These are phyloP conservation scores for Linepithema humile DNA, from an alignment of 1,140 invertebrate species.

Conservation along the genomic window DNA sequence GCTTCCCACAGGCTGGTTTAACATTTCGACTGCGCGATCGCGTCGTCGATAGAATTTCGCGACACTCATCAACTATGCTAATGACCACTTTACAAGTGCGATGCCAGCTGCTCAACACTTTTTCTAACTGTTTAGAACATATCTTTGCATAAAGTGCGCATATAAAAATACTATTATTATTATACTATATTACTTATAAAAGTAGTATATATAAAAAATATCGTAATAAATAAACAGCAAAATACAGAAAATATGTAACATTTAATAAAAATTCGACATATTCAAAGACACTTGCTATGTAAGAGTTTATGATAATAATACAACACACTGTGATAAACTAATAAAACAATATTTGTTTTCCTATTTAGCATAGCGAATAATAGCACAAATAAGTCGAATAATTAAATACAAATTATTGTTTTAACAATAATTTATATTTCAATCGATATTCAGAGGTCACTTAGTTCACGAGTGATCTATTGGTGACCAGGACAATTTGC, in stretches of 20 bases:
- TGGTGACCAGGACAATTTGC: not conserved
- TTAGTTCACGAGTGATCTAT: not conserved
- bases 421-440: not conserved
- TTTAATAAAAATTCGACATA: not conserved
- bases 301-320: not conserved
- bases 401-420: not conserved
- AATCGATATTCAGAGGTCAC: not conserved
- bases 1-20: conserved; percentile 58
- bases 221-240: not conserved
- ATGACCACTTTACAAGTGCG: conserved; percentile 10
- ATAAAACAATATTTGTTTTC: not conserved
- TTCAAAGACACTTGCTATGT: not conserved
- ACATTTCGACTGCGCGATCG: conserved; percentile 29
- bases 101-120: not conserved
- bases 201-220: not conserved
- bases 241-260: not conserved
- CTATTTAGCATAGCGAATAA: not conserved
- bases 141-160: not conserved
- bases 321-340: not conserved
- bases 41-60: conserved; percentile 34
- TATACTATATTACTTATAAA: too few species aligned
- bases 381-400: not conserved
- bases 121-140: not conserved
- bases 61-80: conserved; percentile 2
- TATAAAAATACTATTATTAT: not conserved